Evolutionary conservation across 2,888 invertebrate genomes (phyloP).

Genomic region (Tiliacea aurago): DNA sequence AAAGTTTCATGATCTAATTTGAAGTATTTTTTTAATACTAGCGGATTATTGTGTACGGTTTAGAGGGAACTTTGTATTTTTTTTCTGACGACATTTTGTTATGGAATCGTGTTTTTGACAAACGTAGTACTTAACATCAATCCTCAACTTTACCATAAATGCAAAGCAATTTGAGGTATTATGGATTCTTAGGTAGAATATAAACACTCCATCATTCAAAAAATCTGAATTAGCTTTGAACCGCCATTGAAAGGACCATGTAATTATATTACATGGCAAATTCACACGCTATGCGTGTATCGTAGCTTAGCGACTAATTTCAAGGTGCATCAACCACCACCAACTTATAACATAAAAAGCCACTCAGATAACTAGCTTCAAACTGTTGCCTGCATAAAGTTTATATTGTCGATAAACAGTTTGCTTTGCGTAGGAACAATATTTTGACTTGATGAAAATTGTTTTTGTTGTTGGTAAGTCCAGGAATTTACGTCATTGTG

Average conservation of each 20-base stretch:
- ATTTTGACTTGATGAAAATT: slow-evolving; percentile 70
- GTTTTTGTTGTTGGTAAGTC: slow-evolving; percentile 68
- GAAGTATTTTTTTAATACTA: no score
- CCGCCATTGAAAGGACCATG: slow-evolving; percentile 13
- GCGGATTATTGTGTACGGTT: no score
- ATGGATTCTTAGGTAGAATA: not conserved
- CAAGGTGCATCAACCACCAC: slow-evolving; percentile 56
- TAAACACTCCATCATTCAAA: slow-evolving; percentile 31
- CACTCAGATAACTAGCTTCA: slow-evolving; percentile 72
- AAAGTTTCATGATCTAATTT: no score
- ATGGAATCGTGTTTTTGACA: no score
- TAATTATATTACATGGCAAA: slow-evolving; percentile 52
- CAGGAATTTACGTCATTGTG: slow-evolving; percentile 69
- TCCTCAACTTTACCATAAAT: no score
- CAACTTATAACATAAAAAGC: slow-evolving; percentile 43
- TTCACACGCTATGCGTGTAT: slow-evolving; percentile 46
- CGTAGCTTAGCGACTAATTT: slow-evolving; percentile 47
- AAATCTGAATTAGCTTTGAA: slow-evolving; percentile 14
- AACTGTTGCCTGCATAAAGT: slow-evolving; percentile 71
- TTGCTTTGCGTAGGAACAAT: slow-evolving; percentile 79
- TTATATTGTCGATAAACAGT: slow-evolving; percentile 82
- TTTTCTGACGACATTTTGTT: no score
- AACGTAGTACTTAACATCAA: no score
- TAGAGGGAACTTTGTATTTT: no score
- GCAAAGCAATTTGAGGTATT: no score